Evolutionary conservation across 2,888 invertebrate species (phyloP).

Genomic region (Eurytoma adleriae): DNA sequence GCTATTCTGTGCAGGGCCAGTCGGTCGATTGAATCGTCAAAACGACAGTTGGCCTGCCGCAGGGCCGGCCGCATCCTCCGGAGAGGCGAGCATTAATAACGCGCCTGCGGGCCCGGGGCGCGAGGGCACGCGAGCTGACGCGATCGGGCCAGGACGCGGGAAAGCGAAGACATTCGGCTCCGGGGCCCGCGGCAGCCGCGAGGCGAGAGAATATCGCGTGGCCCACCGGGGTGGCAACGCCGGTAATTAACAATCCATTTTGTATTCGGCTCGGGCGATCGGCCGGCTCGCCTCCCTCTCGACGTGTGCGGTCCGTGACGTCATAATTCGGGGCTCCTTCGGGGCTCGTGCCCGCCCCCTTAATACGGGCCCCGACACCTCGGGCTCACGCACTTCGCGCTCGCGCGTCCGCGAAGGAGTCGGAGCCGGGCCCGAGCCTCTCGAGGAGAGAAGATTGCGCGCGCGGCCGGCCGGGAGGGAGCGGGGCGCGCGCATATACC

Average conservation of each 20-base stretch:
- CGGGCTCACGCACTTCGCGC: slow-evolving; percentile 63
- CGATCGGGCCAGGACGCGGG: not conserved
- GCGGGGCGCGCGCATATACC: slow-evolving; percentile 57
- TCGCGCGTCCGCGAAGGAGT: slow-evolving; percentile 59
- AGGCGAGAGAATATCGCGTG: slow-evolving; percentile 42
- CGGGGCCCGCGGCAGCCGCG: slow-evolving; percentile 1
- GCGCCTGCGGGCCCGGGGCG: slow-evolving; percentile 1
- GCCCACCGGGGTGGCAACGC: slow-evolving; percentile 57
- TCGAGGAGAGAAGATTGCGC: slow-evolving; percentile 30
- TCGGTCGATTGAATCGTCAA: too few relatives aligned
- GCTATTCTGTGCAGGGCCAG: too few relatives aligned
- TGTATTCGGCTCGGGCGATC: slow-evolving; percentile 72
- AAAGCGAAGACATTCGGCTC: not conserved
- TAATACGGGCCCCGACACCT: slow-evolving; percentile 76
- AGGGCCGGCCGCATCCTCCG: too few relatives aligned
- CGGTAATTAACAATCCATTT: slow-evolving; percentile 75
- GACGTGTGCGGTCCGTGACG: slow-evolving; percentile 76
- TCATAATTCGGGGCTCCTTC: slow-evolving; percentile 75
- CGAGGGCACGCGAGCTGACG: slow-evolving; percentile 12
- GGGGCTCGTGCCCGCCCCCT: slow-evolving; percentile 74
- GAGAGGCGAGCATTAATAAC: not conserved
- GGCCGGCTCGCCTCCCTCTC: slow-evolving; percentile 48
- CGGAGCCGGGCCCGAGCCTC: slow-evolving; percentile 47
- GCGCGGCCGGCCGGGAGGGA: slow-evolving; percentile 45
- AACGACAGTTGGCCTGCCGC: too few relatives aligned